Conservation (phyloP, 2,113 vertebrate genomes). For the Thalassoma bifasciatum region DNA sequence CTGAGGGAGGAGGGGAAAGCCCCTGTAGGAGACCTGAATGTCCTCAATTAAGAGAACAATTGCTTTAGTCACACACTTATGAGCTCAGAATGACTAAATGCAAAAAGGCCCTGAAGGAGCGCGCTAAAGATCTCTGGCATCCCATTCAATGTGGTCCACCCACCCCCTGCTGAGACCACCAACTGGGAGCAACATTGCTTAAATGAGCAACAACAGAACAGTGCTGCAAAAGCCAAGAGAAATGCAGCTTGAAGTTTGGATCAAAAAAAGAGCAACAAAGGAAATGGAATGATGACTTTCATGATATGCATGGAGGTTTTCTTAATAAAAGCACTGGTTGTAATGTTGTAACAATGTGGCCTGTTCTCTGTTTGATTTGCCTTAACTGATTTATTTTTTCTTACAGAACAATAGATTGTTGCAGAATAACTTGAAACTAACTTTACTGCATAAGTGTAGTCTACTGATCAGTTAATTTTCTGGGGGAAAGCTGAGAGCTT, state of each 20-base stretch:
- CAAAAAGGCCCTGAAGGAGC: constrained; percentile 80
- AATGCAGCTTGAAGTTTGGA: constrained; percentile 17
- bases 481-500: too few species aligned
- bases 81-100: constrained; percentile 82
- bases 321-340: not conserved
- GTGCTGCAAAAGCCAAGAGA: constrained; percentile 17
- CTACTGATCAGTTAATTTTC: too few species aligned
- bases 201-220: constrained; percentile 63
- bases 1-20: constrained; percentile 61
- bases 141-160: constrained; percentile 70
- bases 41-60: constrained; percentile 85
- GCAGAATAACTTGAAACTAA: not conserved
- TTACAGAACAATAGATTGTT: not conserved
- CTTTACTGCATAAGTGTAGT: not conserved
- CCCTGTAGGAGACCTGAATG: constrained; percentile 63
- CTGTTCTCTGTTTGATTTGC: not conserved
- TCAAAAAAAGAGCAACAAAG: constrained; percentile 24
- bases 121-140: constrained; percentile 81
- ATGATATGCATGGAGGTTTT: not conserved
- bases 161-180: constrained; percentile 75
- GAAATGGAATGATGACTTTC: constrained; percentile 8
- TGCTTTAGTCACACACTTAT: constrained; percentile 86
- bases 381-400: not conserved
- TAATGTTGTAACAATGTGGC: not conserved
- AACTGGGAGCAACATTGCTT: constrained; percentile 69